phyloP scores from a whole-genome alignment of 2,797 vertebrate genomes.

The Allobates femoralis region DNA sequence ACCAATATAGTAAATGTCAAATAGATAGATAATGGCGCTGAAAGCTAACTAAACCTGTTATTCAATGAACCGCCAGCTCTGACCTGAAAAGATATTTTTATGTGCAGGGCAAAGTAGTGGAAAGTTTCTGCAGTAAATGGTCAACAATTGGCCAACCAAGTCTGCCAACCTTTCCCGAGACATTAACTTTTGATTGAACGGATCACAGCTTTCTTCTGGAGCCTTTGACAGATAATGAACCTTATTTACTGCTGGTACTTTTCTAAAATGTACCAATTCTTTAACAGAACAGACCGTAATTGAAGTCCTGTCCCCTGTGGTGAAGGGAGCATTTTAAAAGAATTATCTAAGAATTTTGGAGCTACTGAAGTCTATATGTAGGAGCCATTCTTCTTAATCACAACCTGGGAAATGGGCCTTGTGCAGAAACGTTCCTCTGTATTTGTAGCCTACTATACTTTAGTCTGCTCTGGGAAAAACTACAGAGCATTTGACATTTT shows the following conservation, averaged over 20 bases:
- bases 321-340: constrained; percentile 9
- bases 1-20: neutral
- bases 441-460: neutral
- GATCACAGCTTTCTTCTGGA: neutral
- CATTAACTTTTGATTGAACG: neutral
- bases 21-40: neutral
- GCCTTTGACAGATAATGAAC: neutral
- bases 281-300: constrained; percentile 2
- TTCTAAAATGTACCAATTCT: neutral
- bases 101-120: neutral
- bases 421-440: neutral
- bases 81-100: neutral
- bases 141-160: neutral
- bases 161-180: neutral
- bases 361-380: neutral
- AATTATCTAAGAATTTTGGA: neutral
- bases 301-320: neutral
- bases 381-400: neutral
- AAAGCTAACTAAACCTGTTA: neutral
- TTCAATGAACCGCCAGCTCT: neutral
- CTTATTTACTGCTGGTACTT: neutral
- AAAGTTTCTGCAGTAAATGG: neutral
- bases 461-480: no score
- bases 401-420: neutral
- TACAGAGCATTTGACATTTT: neutral